Conservation (phyloP, 2,113 vertebrate species). For the Syrmaticus mikado region DNA sequence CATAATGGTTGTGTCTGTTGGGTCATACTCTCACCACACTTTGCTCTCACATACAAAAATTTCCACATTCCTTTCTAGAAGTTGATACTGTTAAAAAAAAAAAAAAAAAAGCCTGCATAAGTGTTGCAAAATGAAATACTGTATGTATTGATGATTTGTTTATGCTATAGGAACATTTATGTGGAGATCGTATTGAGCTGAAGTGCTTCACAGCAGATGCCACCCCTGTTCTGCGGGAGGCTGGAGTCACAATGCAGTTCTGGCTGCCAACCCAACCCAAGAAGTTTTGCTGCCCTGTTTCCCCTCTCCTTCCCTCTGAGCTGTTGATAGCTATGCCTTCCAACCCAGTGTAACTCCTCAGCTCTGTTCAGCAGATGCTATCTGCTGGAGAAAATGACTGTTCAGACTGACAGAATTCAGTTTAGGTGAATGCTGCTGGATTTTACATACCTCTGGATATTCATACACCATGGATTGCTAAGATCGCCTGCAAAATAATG, state of each 20-base stretch:
- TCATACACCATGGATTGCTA: fast-evolving
- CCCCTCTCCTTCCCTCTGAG: not conserved
- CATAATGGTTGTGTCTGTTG: not conserved
- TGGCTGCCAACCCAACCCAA: not conserved
- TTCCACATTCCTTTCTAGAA: not conserved
- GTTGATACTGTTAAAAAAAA: not conserved
- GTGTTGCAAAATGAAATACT: not conserved
- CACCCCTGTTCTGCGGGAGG: not conserved
- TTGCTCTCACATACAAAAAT: not conserved
- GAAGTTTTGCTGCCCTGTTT: not conserved
- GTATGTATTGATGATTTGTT: not conserved
- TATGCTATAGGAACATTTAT: not conserved
- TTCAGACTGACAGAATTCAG: not conserved
- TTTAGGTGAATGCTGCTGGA: not conserved
- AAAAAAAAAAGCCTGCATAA: not conserved
- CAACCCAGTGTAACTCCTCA: not conserved
- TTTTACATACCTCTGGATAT: not conserved
- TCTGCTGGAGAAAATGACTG: not conserved
- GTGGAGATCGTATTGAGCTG: not conserved
- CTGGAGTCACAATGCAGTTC: not conserved
- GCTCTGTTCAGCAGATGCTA: not conserved
- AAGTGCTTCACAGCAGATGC: not conserved
- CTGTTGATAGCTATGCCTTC: not conserved
- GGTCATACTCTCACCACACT: not conserved
- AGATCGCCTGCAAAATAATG: not conserved